Conservation (phyloP, 1,140 invertebrate species). For the Lordiphosa collinella region DNA sequence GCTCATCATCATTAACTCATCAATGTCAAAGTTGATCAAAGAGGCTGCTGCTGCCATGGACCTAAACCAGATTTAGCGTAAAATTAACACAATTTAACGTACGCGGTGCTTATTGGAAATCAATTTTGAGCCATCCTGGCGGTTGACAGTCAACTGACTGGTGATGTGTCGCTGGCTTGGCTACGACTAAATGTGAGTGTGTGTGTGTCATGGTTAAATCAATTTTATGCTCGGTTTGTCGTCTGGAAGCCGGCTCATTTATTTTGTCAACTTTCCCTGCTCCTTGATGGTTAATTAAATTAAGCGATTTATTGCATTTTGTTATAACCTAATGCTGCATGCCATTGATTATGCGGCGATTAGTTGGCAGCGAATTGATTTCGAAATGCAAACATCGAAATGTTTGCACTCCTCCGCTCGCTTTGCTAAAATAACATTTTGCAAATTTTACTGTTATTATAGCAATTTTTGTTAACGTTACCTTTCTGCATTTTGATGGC, state of each 20-base stretch:
- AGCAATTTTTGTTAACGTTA: conserved; percentile 14
- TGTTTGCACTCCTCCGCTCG: conserved; percentile 2
- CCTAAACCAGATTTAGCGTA: conserved; percentile 73
- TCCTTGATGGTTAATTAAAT: conserved; percentile 37
- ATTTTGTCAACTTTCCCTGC: conserved; percentile 7
- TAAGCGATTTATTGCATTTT: conserved; percentile 37
- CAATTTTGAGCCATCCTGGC: conserved; percentile 60
- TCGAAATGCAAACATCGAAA: conserved; percentile 11
- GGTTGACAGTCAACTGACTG: conserved; percentile 23
- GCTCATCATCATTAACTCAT: conserved; percentile 74
- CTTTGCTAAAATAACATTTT: conserved; percentile 22
- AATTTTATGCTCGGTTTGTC: conserved; percentile 63
- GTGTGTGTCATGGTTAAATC: conserved; percentile 50
- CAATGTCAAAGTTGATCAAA: conserved; percentile 76
- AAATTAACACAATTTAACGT: conserved; percentile 73
- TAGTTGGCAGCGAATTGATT: conserved; percentile 12
- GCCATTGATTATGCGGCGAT: conserved; percentile 15
- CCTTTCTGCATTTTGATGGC: conserved; percentile 21
- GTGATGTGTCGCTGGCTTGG: conserved; percentile 7
- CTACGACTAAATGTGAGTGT: conserved; percentile 12
- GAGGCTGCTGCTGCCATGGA: conserved; percentile 33
- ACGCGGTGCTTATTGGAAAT: conserved; percentile 60
- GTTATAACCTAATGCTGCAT: conserved; percentile 20
- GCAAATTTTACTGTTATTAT: conserved; percentile 20
- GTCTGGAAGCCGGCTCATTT: conserved; percentile 20